phyloP scores from a whole-genome alignment of 2,888 invertebrate species.

The Busseola fusca region DNA sequence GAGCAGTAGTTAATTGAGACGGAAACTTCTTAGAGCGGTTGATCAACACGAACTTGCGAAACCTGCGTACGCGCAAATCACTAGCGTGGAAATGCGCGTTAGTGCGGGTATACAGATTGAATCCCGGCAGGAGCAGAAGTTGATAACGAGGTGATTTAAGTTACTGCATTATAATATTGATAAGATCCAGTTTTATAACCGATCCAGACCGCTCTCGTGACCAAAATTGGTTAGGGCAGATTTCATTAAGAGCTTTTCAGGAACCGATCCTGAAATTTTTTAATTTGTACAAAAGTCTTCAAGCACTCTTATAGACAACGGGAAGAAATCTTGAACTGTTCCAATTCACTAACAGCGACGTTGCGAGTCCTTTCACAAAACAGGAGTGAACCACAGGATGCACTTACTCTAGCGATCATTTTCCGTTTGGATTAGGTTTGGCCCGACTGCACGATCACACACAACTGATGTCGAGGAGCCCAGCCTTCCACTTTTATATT shows the following conservation, averaged over 20 bases:
- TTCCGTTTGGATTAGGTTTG: conserved; percentile 85
- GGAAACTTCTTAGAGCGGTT: conserved; percentile 49
- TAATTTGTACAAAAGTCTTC: not conserved
- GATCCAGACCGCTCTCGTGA: not conserved
- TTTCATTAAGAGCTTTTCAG: conserved; percentile 9
- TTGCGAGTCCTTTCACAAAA: conserved; percentile 79
- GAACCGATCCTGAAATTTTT: conserved; percentile 12
- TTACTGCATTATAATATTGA: not conserved
- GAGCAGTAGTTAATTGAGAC: conserved; percentile 45
- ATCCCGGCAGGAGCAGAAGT: conserved; percentile 20
- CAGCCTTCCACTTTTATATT: conserved; percentile 85
- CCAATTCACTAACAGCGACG: conserved; percentile 39
- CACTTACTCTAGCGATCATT: conserved; percentile 89
- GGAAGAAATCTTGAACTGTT: conserved; percentile 22
- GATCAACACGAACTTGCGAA: conserved; percentile 48
- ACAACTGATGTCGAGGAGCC: conserved; percentile 84
- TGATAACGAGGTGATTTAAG: not conserved
- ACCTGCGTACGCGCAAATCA: conserved; percentile 37
- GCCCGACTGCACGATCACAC: conserved; percentile 86
- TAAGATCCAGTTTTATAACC: not conserved
- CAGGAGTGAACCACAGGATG: conserved; percentile 66
- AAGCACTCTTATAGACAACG: conserved; percentile 7
- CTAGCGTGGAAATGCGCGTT: conserved; percentile 22
- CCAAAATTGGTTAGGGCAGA: conserved; percentile 5
- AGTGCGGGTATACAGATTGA: conserved; percentile 12